Evolutionary conservation across 2,888 invertebrate genomes (phyloP), one percentile per base, ranked within the genome.

Genomic region (Autographa gamma): DNA sequence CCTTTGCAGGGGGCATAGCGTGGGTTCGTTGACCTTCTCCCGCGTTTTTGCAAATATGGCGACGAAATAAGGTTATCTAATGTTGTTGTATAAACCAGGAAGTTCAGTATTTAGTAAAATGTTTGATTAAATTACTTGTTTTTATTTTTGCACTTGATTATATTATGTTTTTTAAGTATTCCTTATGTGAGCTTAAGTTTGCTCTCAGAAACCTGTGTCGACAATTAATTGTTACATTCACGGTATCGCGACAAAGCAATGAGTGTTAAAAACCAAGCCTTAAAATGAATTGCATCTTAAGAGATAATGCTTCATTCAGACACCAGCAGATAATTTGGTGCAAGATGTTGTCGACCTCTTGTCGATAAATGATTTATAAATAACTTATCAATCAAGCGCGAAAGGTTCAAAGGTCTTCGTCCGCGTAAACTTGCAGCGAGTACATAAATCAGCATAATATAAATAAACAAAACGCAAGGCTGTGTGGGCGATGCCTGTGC

Each of bases 361-460:
- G 80, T 82, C 79, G 82, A 81, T 83, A 79, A 77, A 71, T 81
- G 75, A 80, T 75, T 71, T 84, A 84, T 82, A 80, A 77, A 80
- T 85, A 85, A 71, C 72, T 84, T 86, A 85, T 86, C 85, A 84
- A 79, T 79, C 72, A 80, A 74, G 76, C 82, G 74, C 72, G 71
- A 80, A 80, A 82, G 63, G 86, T 85, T 85, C 86, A 85, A 80
- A 84, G 88, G 86, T 85, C 87, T 85, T 82, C 74, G 86, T 66
- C 84, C 88, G 85, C 79, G 80, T 81, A 81, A 85, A 81, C 82
- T 77, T 76, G 74, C 75, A 76, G 72, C 60, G 61, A 74, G 66
- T 71, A 73, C 63, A 79, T 79, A 81, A 73, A 80, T 82, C 72
- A 72, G 73, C 79, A 76, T 76, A 79, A 66, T 70, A 77, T 77